These are phyloP conservation scores for Crotophaga sulcirostris DNA, from an alignment of 2,113 vertebrate species.

Conservation along the genomic window DNA sequence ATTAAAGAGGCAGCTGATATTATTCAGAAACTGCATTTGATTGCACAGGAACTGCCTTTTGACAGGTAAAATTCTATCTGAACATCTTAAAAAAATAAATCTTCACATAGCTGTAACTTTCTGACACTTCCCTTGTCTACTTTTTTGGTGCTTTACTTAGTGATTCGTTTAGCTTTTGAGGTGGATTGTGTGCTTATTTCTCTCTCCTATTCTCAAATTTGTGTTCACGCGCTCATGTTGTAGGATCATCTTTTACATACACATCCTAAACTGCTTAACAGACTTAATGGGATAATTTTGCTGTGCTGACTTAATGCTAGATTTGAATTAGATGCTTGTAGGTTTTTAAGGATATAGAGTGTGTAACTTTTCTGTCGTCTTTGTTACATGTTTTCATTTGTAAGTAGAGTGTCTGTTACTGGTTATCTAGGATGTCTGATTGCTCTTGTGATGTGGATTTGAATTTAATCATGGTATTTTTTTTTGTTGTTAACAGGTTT, in stretches of 20 bases:
- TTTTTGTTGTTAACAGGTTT: conserved; percentile 85
- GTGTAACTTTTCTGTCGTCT: neutral
- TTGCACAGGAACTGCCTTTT: conserved; percentile 98
- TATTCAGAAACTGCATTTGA: conserved; percentile 98
- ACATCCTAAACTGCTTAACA: conserved; percentile 53
- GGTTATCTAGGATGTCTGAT: neutral
- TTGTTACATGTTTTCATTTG: conserved; percentile 9
- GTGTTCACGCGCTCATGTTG: neutral
- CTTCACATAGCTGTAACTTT: neutral
- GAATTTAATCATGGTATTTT: conserved; percentile 30
- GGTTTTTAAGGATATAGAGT: conserved; percentile 36
- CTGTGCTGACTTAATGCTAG: conserved; percentile 52
- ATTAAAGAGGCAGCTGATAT: conserved; percentile 99
- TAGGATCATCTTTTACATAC: conserved; percentile 36
- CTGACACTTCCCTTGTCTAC: conserved; percentile 2
- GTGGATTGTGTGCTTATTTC: conserved; percentile 23
- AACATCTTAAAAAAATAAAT: neutral
- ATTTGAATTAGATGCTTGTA: conserved; percentile 51
- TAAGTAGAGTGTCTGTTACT: conserved; percentile 4
- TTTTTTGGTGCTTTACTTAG: neutral
- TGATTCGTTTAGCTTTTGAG: neutral
- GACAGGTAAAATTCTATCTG: conserved; percentile 85
- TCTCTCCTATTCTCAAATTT: neutral
- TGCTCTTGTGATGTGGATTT: conserved; percentile 9
- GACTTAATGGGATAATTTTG: conserved; percentile 62